Percentiles rank a stretch among this genome's conserved stretches.
These are phyloP conservation scores for Dromiciops gliroides DNA, from an alignment of 2,113 vertebrate species.

Conservation along the genomic window DNA sequence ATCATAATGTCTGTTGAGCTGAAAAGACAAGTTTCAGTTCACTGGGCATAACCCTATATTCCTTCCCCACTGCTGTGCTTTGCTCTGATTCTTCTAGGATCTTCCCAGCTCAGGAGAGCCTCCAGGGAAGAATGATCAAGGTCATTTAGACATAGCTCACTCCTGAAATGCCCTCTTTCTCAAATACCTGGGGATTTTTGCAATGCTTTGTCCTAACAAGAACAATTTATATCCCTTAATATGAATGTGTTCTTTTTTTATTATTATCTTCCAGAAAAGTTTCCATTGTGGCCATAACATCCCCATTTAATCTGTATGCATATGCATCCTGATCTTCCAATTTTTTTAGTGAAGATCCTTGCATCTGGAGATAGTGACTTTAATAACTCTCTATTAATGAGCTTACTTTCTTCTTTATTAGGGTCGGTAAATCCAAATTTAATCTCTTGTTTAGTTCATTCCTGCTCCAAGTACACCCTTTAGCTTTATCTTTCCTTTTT, in stretches of 20 bases:
- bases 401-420: constrained; percentile 55
- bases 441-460: constrained; percentile 55
- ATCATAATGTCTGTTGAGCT: background rate
- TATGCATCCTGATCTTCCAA: background rate
- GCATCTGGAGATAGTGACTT: constrained; percentile 26
- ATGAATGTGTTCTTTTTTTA: constrained; percentile 55
- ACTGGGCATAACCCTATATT: background rate
- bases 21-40: background rate
- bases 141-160: constrained; percentile 8
- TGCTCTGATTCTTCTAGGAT: constrained; percentile 6
- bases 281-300: constrained; percentile 8
- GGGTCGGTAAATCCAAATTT: constrained; percentile 51
- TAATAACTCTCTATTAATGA: constrained; percentile 52
- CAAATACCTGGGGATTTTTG: constrained; percentile 49
- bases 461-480: constrained; percentile 49
- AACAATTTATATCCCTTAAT: constrained; percentile 46
- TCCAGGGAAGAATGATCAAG: background rate
- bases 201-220: constrained; percentile 14
- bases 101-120: background rate
- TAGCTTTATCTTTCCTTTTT: constrained; percentile 57
- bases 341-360: constrained; percentile 29
- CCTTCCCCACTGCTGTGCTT: background rate
- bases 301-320: constrained; percentile 43
- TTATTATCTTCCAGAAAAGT: constrained; percentile 51
- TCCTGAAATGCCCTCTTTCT: constrained; percentile 13